These are phyloP conservation scores for Oxytorus armatus DNA, from an alignment of 2,888 invertebrate species.

Conservation along the genomic window DNA sequence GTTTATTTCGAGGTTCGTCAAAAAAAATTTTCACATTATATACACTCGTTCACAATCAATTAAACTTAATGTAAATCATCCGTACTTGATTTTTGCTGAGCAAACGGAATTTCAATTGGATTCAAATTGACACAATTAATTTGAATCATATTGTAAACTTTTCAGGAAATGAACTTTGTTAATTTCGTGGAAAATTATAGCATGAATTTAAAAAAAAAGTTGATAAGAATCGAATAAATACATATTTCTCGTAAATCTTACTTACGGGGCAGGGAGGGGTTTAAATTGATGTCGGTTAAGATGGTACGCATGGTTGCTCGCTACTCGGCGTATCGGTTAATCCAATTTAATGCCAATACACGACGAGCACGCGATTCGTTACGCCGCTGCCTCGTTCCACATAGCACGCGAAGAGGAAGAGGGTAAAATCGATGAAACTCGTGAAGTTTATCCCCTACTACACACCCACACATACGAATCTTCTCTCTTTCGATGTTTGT, in stretches of 20 bases:
- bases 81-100: too few relatives aligned
- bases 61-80: too few relatives aligned
- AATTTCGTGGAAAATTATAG: neutral
- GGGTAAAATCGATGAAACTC: slow-evolving; percentile 46
- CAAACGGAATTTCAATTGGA: too few relatives aligned
- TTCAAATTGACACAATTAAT: too few relatives aligned
- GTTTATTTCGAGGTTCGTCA: too few relatives aligned
- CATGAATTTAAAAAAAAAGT: neutral
- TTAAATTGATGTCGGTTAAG: neutral
- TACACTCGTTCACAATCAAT: too few relatives aligned
- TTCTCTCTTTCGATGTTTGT: neutral
- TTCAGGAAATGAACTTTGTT: too few relatives aligned
- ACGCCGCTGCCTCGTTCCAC: slow-evolving; percentile 37
- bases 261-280: too few relatives aligned
- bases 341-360: slow-evolving; percentile 56
- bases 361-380: slow-evolving; percentile 54
- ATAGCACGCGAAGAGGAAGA: slow-evolving; percentile 33
- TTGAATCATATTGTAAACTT: too few relatives aligned
- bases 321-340: slow-evolving; percentile 37
- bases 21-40: too few relatives aligned
- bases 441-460: slow-evolving; percentile 37
- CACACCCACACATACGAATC: slow-evolving; percentile 14
- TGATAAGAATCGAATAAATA: neutral
- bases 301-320: slow-evolving; percentile 4
- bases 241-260: neutral